Conservation (phyloP, 2,113 vertebrate genomes). For the Siniperca chuatsi region DNA sequence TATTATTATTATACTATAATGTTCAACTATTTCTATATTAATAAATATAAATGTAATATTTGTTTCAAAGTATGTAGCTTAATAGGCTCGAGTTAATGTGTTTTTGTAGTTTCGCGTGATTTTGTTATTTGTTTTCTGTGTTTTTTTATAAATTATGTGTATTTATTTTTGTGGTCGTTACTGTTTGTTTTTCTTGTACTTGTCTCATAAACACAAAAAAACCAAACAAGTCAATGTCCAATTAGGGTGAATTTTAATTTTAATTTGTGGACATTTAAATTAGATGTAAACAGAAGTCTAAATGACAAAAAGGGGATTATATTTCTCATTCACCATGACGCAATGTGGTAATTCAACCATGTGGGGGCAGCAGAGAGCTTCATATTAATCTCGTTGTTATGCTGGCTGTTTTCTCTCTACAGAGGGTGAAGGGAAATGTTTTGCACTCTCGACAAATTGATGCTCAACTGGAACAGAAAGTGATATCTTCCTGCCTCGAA, state of each 20-base stretch:
- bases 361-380: conserved; percentile 50
- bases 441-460: conserved; percentile 54
- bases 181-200: neutral
- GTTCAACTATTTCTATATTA: no score
- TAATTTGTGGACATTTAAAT: no score
- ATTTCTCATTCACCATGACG: neutral
- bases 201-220: neutral
- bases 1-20: no score
- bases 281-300: neutral
- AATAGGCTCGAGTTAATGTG: no score
- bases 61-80: neutral
- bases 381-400: neutral
- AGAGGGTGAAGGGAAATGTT: conserved; percentile 65
- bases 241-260: no score
- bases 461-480: conserved; percentile 68
- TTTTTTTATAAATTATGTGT: neutral
- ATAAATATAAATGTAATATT: neutral
- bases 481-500: conserved; percentile 60
- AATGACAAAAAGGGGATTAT: neutral
- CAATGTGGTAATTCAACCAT: neutral
- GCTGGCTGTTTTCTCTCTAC: neutral
- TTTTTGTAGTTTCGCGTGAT: no score
- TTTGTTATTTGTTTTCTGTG: neutral
- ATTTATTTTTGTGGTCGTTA: no score
- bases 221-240: neutral